Evolutionary conservation across 2,797 vertebrate genomes (phyloP), one percentile per base, ranked within the genome.

Genomic region (Peromyscus eremicus): DNA sequence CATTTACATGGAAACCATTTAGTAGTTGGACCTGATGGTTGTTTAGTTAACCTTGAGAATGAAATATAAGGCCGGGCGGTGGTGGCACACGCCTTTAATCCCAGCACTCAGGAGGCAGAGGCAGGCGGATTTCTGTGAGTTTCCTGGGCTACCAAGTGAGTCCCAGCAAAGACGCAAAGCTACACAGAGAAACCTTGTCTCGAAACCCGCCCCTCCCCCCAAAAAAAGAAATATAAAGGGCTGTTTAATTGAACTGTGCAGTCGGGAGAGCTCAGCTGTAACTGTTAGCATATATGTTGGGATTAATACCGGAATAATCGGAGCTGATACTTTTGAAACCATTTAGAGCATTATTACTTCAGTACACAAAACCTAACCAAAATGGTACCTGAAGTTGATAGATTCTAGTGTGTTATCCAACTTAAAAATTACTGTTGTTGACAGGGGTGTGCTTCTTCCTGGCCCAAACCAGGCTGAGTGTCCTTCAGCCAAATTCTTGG

Each of bases 21-120:
- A 79, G 52, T 95, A 77, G 68, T 89, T 62, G 19, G 55, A 68
- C 77, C 71, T 91, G 85, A 64, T 49, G 62, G 66, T 60, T 92
- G 34, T 52, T 91, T 92, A 90, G 91, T 81, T 94, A 93, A 82
- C 81, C 81, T 91, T 92, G 92, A 27, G 87, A 95, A 32, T 94
- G 80, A 84, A 19, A 88, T 64, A 37, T 93, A 66, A 94, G 92
- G n/a, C n/a, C n/a, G n/a, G n/a, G n/a, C n/a, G n/a, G n/a, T n/a
- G n/a, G n/a, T n/a, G n/a, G n/a, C n/a, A n/a, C n/a, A n/a, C n/a
- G n/a, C n/a, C n/a, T n/a, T n/a, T n/a, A n/a, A n/a, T n/a, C n/a
- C n/a, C n/a, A n/a, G n/a, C n/a, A n/a, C n/a, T n/a, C n/a, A n/a
- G n/a, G n/a, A n/a, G n/a, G n/a, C n/a, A n/a, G n/a, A n/a, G n/a